phyloP scores from a whole-genome alignment of 92 coral and sea anemone genomes.

The Phenganax stokvisi region DNA sequence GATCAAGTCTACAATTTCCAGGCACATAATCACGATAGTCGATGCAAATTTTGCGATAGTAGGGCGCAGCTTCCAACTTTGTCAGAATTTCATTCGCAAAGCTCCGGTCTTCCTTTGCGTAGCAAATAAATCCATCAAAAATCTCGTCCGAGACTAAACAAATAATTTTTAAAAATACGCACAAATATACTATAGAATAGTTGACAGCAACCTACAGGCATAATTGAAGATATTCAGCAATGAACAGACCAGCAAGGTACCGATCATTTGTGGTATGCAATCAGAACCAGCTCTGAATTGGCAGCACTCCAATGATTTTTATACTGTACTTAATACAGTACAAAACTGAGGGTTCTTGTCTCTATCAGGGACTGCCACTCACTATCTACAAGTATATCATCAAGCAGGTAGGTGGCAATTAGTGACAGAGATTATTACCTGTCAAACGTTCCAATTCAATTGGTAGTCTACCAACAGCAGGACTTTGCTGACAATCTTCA shows the following conservation, averaged over 20 bases:
- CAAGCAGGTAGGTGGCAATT: not conserved
- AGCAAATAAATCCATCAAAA: slow-evolving; percentile 80
- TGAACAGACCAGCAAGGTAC: not conserved
- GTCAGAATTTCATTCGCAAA: slow-evolving; percentile 65
- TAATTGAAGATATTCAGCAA: not conserved
- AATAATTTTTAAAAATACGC: not conserved
- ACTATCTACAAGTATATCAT: not conserved
- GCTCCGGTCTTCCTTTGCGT: slow-evolving; percentile 57
- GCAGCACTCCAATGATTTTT: no score
- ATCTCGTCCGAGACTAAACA: slow-evolving; percentile 49
- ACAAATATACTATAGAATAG: no score
- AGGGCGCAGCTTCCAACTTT: slow-evolving; percentile 63
- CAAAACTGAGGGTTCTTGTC: not conserved
- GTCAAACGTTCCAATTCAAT: slow-evolving; percentile 20
- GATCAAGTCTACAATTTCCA: slow-evolving; percentile 43
- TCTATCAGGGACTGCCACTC: not conserved
- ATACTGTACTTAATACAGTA: no score
- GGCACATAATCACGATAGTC: slow-evolving; percentile 71
- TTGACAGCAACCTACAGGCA: not conserved
- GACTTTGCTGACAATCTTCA: slow-evolving; percentile 15
- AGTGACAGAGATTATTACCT: not conserved
- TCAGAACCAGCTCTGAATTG: no score
- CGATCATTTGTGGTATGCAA: no score
- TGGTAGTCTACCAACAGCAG: slow-evolving; percentile 11
- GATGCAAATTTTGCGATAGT: slow-evolving; percentile 62